Conservation (phyloP, 1,140 invertebrate genomes). For the Triops cancriformis region DNA sequence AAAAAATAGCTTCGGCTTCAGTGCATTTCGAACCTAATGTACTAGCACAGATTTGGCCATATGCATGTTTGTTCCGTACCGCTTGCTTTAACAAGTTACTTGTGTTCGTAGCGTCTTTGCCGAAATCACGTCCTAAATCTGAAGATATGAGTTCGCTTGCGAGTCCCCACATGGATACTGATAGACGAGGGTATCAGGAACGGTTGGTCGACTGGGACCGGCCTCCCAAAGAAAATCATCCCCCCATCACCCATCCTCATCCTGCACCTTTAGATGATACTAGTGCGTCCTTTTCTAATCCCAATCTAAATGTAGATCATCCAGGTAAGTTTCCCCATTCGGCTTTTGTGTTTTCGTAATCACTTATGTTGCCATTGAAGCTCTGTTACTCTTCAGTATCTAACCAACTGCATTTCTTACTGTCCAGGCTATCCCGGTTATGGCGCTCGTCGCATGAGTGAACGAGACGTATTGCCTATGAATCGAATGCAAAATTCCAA, state of each 20-base stretch:
- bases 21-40: too few species aligned
- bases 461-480: conserved; percentile 70
- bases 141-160: conserved; percentile 22
- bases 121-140: conserved; percentile 29
- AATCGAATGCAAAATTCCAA: conserved; percentile 63
- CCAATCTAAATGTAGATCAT: conserved; percentile 27
- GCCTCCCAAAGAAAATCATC: conserved; percentile 29
- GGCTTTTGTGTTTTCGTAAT: background rate
- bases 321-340: conserved; percentile 32
- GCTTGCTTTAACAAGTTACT: conserved; percentile 13
- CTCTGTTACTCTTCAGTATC: background rate
- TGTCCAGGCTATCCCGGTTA: background rate
- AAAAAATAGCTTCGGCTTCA: too few species aligned
- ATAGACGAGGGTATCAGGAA: conserved; percentile 31
- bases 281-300: conserved; percentile 19
- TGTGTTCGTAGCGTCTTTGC: conserved; percentile 30
- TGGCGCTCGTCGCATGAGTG: conserved; percentile 74
- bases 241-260: conserved; percentile 28
- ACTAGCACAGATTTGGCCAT: background rate
- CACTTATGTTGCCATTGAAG: too few species aligned
- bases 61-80: background rate
- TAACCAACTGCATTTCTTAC: background rate
- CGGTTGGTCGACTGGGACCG: conserved; percentile 33
- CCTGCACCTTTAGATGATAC: conserved; percentile 21
- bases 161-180: conserved; percentile 15